Evolutionary conservation across 2,113 vertebrate genomes (phyloP).

Genomic region (Corythornis cristatus): DNA sequence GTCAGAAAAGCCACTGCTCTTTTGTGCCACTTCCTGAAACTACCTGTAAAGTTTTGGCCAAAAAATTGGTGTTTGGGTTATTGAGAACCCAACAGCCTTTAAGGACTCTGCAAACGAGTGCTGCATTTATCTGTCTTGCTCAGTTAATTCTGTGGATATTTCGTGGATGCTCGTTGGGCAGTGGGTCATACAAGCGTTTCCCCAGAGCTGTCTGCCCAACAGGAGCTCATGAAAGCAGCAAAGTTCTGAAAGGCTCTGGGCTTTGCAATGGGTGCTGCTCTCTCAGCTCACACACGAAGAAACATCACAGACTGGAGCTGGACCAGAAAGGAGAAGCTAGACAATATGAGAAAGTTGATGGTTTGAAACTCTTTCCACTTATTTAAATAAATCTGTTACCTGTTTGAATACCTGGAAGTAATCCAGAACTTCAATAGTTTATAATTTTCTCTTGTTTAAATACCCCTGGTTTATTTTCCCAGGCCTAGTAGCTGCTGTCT

Average conservation of each 20-base stretch:
- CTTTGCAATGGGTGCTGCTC: slow-evolving; percentile 2
- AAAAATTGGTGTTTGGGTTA: not conserved
- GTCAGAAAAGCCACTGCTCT: not conserved
- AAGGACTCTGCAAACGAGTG: not conserved
- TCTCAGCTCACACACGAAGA: not conserved
- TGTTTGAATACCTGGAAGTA: slow-evolving; percentile 66
- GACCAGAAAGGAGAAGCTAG: slow-evolving; percentile 45
- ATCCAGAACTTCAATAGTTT: slow-evolving; percentile 55
- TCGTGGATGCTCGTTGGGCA: not conserved
- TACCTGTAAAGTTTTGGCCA: not conserved
- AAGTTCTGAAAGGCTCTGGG: not conserved
- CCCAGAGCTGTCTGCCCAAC: not conserved
- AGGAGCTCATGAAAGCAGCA: not conserved
- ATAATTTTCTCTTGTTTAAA: slow-evolving; percentile 35
- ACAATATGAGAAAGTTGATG: slow-evolving; percentile 32
- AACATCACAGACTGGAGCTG: slow-evolving; percentile 35
- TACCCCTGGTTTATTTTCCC: slow-evolving; percentile 18
- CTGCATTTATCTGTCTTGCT: not conserved
- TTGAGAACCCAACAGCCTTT: not conserved
- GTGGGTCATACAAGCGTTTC: not conserved
- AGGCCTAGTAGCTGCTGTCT: not conserved
- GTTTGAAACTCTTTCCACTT: slow-evolving; percentile 62
- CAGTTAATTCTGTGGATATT: not conserved
- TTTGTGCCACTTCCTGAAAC: not conserved
- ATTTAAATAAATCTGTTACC: slow-evolving; percentile 64